These are phyloP conservation scores for Galerucella pusilla DNA, from an alignment of 2,888 invertebrate species.

Conservation along the genomic window DNA sequence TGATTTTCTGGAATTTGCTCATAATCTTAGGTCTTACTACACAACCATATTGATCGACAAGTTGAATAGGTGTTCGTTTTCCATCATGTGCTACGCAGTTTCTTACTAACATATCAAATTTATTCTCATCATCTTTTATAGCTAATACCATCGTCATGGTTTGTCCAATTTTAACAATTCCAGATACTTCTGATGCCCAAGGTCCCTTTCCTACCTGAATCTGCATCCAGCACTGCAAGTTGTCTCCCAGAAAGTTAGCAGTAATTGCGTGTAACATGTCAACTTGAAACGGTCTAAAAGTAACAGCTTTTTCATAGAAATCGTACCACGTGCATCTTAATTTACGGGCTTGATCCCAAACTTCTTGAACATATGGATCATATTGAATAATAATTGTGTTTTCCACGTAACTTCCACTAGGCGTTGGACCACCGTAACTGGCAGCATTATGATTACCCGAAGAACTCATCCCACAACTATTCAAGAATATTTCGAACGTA, in stretches of 20 bases:
- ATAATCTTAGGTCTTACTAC: conserved; percentile 94
- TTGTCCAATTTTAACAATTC: conserved; percentile 95
- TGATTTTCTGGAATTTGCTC: conserved; percentile 95
- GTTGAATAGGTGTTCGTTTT: conserved; percentile 90
- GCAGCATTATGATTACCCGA: conserved; percentile 91
- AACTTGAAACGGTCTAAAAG: conserved; percentile 94
- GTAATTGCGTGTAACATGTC: conserved; percentile 96
- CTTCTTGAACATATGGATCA: conserved; percentile 94
- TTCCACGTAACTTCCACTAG: conserved; percentile 93
- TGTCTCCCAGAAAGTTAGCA: conserved; percentile 95
- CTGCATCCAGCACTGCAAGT: conserved; percentile 97
- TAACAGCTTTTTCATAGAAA: conserved; percentile 94
- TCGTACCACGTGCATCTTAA: conserved; percentile 96
- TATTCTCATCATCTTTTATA: conserved; percentile 95
- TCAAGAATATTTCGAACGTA: conserved; percentile 92
- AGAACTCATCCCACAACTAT: conserved; percentile 93
- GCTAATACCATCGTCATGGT: conserved; percentile 98
- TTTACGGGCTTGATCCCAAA: conserved; percentile 95
- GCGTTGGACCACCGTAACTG: conserved; percentile 85
- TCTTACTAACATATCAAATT: conserved; percentile 94
- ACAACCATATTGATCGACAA: conserved; percentile 94
- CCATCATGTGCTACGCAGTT: conserved; percentile 96
- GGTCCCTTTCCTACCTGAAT: conserved; percentile 96
- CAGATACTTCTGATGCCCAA: conserved; percentile 97
- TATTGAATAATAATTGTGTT: conserved; percentile 96